These are phyloP conservation scores for Gastrophysa polygoni DNA, from an alignment of 2,888 invertebrate genomes.

Conservation along the genomic window DNA sequence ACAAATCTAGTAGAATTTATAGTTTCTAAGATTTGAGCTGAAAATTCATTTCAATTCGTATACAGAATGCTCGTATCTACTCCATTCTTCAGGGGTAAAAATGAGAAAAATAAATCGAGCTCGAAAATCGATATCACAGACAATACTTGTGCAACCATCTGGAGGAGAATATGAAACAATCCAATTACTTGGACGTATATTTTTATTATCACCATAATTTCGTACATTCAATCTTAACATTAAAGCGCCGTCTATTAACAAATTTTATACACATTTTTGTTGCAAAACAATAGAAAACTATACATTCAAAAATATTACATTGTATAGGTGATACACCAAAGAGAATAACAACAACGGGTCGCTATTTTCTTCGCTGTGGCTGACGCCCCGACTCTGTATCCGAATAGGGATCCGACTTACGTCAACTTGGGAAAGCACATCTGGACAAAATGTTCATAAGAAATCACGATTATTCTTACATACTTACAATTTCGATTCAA, in stretches of 20 bases:
- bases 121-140: neutral
- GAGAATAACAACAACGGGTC: slow-evolving; percentile 22
- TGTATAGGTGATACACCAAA: slow-evolving; percentile 22
- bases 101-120: neutral
- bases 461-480: too few species aligned
- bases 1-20: neutral
- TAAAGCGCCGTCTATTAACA: slow-evolving; percentile 60
- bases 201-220: slow-evolving; percentile 53
- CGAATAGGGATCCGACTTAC: too few species aligned
- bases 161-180: too few species aligned
- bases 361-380: slow-evolving; percentile 21
- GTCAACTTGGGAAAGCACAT: too few species aligned
- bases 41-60: too few species aligned
- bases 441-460: too few species aligned
- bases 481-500: too few species aligned
- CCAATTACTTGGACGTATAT: slow-evolving; percentile 54
- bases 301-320: slow-evolving; percentile 49
- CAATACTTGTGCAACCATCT: too few species aligned
- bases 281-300: slow-evolving; percentile 57
- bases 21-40: too few species aligned
- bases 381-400: too few species aligned
- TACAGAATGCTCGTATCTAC: too few species aligned
- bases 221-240: slow-evolving; percentile 57
- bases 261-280: slow-evolving; percentile 54
- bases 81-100: too few species aligned